A percentile compares a stretch with the other conserved stretches of the same genome.
Conservation (phyloP, 2,113 vertebrate species). For the Zosterops japonicus region DNA sequence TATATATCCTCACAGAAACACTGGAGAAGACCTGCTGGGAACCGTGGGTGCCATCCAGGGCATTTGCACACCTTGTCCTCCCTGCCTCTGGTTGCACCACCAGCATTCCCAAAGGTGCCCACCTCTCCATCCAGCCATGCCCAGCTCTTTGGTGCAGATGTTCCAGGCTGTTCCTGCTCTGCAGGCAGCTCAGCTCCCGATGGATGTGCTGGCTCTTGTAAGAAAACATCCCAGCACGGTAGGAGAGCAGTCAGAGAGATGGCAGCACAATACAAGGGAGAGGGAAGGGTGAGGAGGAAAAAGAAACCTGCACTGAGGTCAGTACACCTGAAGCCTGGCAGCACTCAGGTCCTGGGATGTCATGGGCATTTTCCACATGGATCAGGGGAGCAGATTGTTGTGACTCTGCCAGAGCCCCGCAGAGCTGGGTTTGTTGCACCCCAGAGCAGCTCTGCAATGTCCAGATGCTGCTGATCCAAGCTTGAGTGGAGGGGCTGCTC, state of each 20-base stretch:
- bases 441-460: neutral
- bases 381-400: accelerated
- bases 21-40: neutral
- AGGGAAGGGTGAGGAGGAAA: neutral
- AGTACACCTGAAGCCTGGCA: neutral
- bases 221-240: neutral
- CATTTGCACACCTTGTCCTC: neutral
- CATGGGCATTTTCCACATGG: neutral
- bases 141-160: neutral
- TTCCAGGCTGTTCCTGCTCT: neutral
- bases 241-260: neutral
- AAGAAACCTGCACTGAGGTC: neutral
- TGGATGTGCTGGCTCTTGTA: neutral
- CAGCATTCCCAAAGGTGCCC: neutral
- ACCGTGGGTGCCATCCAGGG: neutral
- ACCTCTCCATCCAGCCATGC: neutral
- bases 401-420: neutral
- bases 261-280: neutral
- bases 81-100: accelerated
- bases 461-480: neutral
- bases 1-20: neutral
- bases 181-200: neutral
- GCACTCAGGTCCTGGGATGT: neutral
- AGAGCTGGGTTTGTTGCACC: neutral
- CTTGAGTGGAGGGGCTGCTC: neutral